A percentile compares a stretch with the other conserved stretches of the same genome.
These are phyloP conservation scores for Synanthedon andrenaeformis DNA, from an alignment of 2,888 invertebrate genomes.

Conservation along the genomic window DNA sequence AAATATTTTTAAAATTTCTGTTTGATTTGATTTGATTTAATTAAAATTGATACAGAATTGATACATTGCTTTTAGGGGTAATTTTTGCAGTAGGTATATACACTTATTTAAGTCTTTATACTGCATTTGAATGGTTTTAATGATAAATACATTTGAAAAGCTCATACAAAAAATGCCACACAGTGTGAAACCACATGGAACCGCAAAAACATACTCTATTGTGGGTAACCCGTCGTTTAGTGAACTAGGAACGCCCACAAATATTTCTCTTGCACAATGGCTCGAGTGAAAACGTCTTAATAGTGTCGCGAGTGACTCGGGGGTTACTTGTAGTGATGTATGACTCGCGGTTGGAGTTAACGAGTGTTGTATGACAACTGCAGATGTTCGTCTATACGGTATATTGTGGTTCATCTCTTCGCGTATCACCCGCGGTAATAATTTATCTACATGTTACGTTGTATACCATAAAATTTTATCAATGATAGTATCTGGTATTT, in stretches of 20 bases:
- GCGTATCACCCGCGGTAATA: background rate
- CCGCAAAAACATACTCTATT: constrained; percentile 25
- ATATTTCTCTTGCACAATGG: constrained; percentile 41
- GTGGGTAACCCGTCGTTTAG: constrained; percentile 17
- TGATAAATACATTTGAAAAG: too few species aligned
- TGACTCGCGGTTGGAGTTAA: constrained; percentile 29
- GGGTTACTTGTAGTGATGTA: constrained; percentile 28
- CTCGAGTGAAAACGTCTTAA: constrained; percentile 38
- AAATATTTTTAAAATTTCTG: too few species aligned
- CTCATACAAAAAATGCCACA: background rate
- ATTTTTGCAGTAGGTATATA: too few species aligned
- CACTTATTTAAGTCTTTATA: background rate
- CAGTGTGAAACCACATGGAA: constrained; percentile 20
- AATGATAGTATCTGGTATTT: too few species aligned
- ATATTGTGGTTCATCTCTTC: constrained; percentile 10
- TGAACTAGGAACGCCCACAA: constrained; percentile 25
- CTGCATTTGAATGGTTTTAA: too few species aligned
- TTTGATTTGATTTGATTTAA: too few species aligned
- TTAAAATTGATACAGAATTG: too few species aligned
- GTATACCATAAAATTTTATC: background rate
- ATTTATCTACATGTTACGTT: background rate
- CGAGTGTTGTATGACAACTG: constrained; percentile 26
- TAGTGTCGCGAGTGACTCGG: constrained; percentile 32
- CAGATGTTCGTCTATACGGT: constrained; percentile 24
- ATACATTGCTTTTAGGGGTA: too few species aligned